These are phyloP conservation scores for Apus apus DNA, from an alignment of 2,113 vertebrate genomes.

Conservation along the genomic window DNA sequence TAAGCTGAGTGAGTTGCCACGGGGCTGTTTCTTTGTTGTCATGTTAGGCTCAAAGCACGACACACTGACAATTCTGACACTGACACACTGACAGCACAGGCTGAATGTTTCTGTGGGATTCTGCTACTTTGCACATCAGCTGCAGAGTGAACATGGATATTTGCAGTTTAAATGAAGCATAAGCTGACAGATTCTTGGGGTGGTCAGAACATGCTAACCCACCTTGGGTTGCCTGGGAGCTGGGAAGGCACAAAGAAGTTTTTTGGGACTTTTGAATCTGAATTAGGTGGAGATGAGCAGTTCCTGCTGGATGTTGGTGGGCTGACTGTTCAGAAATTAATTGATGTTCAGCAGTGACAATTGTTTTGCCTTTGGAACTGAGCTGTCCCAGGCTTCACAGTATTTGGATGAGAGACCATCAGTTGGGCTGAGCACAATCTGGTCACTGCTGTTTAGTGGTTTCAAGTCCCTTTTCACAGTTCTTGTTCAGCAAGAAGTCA, in stretches of 20 bases:
- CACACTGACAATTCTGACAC: too few relatives aligned
- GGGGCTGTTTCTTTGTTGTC: too few relatives aligned
- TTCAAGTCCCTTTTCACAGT: background rate
- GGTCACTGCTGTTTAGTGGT: background rate
- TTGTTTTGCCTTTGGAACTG: background rate
- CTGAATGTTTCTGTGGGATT: background rate
- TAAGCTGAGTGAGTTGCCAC: too few relatives aligned
- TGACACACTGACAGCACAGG: too few relatives aligned
- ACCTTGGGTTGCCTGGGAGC: background rate
- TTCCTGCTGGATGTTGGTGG: background rate
- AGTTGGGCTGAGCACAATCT: background rate
- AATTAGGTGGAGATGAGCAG: background rate
- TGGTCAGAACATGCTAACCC: background rate
- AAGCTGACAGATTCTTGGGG: background rate
- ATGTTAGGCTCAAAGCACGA: too few relatives aligned
- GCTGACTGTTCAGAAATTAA: background rate
- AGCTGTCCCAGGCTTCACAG: background rate
- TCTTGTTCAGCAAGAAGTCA: background rate
- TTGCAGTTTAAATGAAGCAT: background rate
- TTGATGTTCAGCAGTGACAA: background rate
- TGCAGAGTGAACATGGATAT: accelerated
- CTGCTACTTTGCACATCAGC: background rate
- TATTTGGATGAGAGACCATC: background rate
- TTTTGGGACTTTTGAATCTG: background rate
- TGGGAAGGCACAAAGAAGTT: background rate